phyloP scores from a whole-genome alignment of 2,113 vertebrate genomes.

The Triplophysa dalaica region DNA sequence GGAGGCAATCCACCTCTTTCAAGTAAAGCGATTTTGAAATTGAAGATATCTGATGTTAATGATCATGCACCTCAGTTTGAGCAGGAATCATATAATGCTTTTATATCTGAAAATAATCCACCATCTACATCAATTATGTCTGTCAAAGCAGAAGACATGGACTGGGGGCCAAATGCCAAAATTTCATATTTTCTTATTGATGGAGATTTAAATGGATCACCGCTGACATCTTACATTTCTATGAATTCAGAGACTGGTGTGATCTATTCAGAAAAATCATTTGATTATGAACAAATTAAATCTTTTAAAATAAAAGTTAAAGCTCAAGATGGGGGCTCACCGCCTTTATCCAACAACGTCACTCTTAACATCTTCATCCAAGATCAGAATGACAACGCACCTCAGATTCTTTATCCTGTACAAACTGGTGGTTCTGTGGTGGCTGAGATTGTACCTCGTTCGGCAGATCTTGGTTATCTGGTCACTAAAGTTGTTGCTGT shows the following conservation, averaged over 20 bases:
- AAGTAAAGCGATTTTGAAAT: conserved; percentile 61
- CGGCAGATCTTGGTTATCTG: no score
- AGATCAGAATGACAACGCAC: conserved; percentile 69
- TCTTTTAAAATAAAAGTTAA: conserved; percentile 64
- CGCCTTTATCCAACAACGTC: conserved; percentile 69
- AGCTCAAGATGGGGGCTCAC: conserved; percentile 74
- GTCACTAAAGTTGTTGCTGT: no score
- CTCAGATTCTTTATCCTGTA: no score
- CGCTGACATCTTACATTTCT: conserved; percentile 64
- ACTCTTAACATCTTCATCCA: conserved; percentile 69
- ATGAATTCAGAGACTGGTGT: conserved; percentile 73
- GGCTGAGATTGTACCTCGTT: no score
- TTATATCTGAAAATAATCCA: conserved; percentile 69
- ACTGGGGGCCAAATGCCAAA: conserved; percentile 67
- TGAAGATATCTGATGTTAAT: conserved; percentile 74
- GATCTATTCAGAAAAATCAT: conserved; percentile 63
- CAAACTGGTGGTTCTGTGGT: no score
- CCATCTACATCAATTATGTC: conserved; percentile 63
- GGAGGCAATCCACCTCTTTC: conserved; percentile 65
- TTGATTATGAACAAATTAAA: conserved; percentile 76
- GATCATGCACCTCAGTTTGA: conserved; percentile 72
- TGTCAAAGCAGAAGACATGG: conserved; percentile 68
- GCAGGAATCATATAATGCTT: conserved; percentile 53
- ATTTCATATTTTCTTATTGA: conserved; percentile 72
- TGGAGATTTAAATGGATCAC: conserved; percentile 59